These are phyloP conservation scores for Aramus guarauna DNA, from an alignment of 2,113 vertebrate genomes.

Conservation along the genomic window DNA sequence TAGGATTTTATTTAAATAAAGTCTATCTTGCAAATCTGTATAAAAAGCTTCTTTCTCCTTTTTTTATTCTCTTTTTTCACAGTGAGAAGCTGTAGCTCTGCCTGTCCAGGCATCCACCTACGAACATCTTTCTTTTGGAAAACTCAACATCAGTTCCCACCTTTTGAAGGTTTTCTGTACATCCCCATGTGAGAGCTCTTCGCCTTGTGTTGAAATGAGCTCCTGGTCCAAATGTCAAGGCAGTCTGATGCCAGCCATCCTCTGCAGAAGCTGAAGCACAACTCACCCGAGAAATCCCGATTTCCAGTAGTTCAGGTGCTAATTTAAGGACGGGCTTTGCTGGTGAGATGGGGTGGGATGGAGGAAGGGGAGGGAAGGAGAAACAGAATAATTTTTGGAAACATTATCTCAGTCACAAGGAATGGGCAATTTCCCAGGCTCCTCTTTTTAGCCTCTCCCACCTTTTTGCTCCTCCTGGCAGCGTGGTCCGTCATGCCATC, in stretches of 20 bases:
- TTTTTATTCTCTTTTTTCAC: background rate
- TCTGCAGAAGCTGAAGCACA: background rate
- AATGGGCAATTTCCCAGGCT: background rate
- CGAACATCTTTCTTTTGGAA: background rate
- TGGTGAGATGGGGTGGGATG: fast-evolving
- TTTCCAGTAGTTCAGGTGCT: background rate
- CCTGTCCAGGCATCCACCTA: background rate
- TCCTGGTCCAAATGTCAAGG: background rate
- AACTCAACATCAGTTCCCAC: background rate
- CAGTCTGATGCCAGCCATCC: background rate
- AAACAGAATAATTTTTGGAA: background rate
- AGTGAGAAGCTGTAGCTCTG: background rate
- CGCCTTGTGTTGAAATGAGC: background rate
- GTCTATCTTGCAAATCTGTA: background rate
- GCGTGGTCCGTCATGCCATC: background rate
- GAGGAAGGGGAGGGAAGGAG: background rate
- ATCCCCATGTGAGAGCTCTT: background rate
- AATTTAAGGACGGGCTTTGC: background rate
- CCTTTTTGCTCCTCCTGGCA: background rate
- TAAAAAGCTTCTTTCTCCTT: background rate
- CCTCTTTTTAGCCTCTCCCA: background rate
- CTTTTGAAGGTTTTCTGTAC: background rate
- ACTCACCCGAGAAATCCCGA: background rate
- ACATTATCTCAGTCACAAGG: background rate
- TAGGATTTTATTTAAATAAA: background rate